These are phyloP conservation scores for Apaloderma vittatum DNA, from an alignment of 2,113 vertebrate genomes.

Conservation along the genomic window DNA sequence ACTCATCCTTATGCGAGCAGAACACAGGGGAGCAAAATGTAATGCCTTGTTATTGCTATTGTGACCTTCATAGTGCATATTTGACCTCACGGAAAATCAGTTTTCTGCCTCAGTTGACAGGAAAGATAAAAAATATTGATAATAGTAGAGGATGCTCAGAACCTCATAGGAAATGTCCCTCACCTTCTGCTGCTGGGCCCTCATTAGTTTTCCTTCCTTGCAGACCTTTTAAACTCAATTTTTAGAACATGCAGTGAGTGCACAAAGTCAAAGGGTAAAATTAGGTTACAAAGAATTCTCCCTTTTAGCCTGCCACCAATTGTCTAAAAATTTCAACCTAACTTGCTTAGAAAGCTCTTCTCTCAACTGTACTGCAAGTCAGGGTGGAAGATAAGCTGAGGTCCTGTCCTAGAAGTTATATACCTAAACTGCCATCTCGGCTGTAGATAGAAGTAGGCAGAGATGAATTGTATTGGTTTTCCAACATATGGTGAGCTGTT, in stretches of 20 bases:
- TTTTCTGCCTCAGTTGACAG: constrained; percentile 55
- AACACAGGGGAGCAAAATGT: constrained; percentile 31
- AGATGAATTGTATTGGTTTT: neutral
- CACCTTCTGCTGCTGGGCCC: neutral
- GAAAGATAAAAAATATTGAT: constrained; percentile 66
- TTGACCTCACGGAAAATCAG: constrained; percentile 50
- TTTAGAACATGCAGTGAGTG: neutral
- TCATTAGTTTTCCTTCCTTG: constrained; percentile 33
- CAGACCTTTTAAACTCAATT: constrained; percentile 40
- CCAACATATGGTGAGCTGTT: neutral
- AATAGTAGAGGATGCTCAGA: constrained; percentile 25
- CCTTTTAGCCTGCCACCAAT: neutral
- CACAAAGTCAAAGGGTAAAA: constrained; percentile 30
- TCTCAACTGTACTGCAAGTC: neutral
- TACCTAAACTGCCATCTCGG: neutral
- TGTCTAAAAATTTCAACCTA: neutral
- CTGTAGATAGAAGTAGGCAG: neutral
- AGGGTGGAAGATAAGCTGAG: neutral
- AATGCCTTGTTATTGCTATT: constrained; percentile 50
- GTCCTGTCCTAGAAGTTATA: neutral
- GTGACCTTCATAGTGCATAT: constrained; percentile 41
- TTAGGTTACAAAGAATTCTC: neutral
- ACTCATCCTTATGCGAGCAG: constrained; percentile 20
- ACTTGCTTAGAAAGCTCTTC: neutral
- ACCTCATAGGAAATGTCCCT: constrained; percentile 17